These are phyloP conservation scores for Prunella strophiata DNA, from an alignment of 2,797 vertebrate species.

Conservation along the genomic window DNA sequence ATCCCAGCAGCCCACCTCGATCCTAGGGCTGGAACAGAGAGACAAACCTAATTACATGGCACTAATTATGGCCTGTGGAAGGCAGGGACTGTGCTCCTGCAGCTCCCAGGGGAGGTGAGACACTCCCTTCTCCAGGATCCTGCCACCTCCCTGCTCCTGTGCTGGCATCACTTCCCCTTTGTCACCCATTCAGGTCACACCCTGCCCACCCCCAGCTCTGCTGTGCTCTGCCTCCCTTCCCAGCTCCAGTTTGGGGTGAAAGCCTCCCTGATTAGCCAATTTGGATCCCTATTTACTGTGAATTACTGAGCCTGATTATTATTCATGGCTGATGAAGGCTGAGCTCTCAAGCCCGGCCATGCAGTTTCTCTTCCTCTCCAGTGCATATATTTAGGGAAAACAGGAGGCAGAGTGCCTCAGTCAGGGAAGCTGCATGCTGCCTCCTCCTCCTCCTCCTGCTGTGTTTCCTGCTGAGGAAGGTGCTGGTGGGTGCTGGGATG, in stretches of 20 bases:
- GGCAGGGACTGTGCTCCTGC: rapidly evolving
- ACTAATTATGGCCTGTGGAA: neutral
- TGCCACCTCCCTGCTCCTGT: neutral
- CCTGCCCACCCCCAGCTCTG: neutral
- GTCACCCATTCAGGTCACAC: conserved; percentile 60
- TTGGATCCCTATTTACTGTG: conserved; percentile 77
- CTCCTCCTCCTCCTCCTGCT: neutral
- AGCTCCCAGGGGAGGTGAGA: neutral
- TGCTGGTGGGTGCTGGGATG: neutral
- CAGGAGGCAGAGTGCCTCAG: neutral
- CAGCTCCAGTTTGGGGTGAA: conserved; percentile 76
- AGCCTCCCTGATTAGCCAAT: conserved; percentile 79
- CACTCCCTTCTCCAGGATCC: neutral
- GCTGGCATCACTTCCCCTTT: neutral
- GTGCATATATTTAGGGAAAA: conserved; percentile 45
- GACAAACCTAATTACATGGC: neutral
- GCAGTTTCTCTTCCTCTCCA: conserved; percentile 39
- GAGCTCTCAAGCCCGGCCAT: conserved; percentile 66
- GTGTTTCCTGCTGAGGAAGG: neutral
- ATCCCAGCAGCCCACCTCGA: neutral
- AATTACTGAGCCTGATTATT: conserved; percentile 80
- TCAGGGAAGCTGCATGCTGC: neutral
- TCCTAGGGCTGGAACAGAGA: neutral
- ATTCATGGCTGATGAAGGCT: conserved; percentile 74
- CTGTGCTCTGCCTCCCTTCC: conserved; percentile 48